phyloP scores from a whole-genome alignment of 2,888 invertebrate species.

The Coelinius sp. region DNA sequence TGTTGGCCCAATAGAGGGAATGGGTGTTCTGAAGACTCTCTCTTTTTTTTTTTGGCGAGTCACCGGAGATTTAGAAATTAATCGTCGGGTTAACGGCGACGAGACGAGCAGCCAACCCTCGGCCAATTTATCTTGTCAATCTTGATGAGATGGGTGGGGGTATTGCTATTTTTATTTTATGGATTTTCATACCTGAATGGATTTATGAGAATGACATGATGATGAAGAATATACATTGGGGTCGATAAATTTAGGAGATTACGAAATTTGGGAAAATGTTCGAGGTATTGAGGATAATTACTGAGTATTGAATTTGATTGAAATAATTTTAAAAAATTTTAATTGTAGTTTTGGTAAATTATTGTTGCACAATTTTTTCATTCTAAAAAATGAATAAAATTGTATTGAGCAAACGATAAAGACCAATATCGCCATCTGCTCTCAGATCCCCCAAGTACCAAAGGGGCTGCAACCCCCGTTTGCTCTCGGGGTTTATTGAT shows the following conservation, averaged over 20 bases:
- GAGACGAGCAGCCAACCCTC: not conserved
- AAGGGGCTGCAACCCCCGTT: conserved; percentile 35
- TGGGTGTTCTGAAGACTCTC: not conserved
- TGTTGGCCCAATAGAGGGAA: not conserved
- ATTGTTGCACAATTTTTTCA: no score
- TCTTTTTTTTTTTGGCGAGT: conserved; percentile 28
- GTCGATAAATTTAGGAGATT: no score
- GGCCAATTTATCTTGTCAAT: not conserved
- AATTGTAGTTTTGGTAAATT: no score
- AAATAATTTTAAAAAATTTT: no score
- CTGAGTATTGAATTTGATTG: no score
- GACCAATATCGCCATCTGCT: conserved; percentile 44
- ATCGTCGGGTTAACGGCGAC: conserved; percentile 19
- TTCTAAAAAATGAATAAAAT: not conserved
- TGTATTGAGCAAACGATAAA: not conserved
- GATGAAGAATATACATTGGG: no score
- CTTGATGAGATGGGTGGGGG: not conserved
- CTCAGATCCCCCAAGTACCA: not conserved
- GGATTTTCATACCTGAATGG: not conserved
- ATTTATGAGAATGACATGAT: not conserved
- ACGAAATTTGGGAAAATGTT: no score
- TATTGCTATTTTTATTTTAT: not conserved
- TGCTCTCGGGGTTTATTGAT: conserved; percentile 44
- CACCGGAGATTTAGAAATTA: conserved; percentile 36
- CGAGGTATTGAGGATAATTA: no score